Conservation (phyloP, 2,888 invertebrate genomes). For the Strigamia maritima region DNA sequence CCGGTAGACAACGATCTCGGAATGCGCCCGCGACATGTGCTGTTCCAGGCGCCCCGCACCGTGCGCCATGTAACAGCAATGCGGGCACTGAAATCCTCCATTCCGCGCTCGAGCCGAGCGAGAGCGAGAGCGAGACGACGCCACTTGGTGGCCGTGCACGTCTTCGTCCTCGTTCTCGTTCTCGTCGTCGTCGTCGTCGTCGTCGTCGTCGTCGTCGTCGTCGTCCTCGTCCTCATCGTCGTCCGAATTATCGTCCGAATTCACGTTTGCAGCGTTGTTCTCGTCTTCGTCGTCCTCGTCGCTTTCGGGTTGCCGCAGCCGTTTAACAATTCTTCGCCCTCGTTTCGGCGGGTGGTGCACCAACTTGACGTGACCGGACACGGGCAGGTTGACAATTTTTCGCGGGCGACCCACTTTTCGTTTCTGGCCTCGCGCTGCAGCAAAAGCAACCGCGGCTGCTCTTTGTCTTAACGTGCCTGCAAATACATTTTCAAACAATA, state of each 20-base stretch:
- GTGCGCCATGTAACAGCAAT: constrained; percentile 58
- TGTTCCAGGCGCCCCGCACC: constrained; percentile 57
- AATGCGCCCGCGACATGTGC: constrained; percentile 59
- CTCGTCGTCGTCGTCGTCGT: constrained; percentile 21
- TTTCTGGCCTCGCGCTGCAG: constrained; percentile 36
- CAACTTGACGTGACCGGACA: constrained; percentile 33
- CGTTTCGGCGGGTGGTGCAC: background rate
- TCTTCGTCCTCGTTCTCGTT: constrained; percentile 39
- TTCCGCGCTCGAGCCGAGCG: constrained; percentile 37
- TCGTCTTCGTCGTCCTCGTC: constrained; percentile 18
- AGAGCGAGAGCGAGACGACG: too few relatives aligned
- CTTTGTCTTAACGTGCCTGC: constrained; percentile 35
- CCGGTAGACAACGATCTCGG: constrained; percentile 60
- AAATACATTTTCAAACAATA: background rate
- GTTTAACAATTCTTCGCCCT: background rate
- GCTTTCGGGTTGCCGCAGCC: background rate
- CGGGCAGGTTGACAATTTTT: constrained; percentile 35
- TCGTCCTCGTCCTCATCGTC: too few relatives aligned
- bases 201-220: background rate
- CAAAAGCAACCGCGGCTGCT: constrained; percentile 35
- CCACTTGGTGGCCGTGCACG: constrained; percentile 39
- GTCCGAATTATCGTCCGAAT: too few relatives aligned
- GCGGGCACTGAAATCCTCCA: constrained; percentile 54
- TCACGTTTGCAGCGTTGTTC: constrained; percentile 42
- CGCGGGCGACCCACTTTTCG: constrained; percentile 39